Evolutionary conservation across 2,888 invertebrate species (phyloP).

Genomic region (Reticulitermes lucifugus): DNA sequence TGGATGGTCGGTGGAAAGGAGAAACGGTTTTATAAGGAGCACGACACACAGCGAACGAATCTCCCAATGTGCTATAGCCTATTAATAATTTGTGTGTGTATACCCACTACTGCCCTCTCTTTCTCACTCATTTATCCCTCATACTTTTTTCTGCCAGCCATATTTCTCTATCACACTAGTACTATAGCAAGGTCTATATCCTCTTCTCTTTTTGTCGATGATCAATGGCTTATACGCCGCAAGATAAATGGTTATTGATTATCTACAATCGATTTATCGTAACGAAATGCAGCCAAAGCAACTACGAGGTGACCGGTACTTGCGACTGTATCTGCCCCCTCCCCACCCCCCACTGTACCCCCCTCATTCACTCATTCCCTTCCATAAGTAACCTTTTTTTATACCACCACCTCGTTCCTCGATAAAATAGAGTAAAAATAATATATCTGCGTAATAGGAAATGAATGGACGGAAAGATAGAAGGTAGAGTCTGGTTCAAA

Average conservation of each 20-base stretch:
- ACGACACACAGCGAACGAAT: not conserved
- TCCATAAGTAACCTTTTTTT: slow-evolving; percentile 36
- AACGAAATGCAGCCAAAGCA: slow-evolving; percentile 40
- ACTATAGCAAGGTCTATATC: slow-evolving; percentile 11
- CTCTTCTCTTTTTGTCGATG: slow-evolving; percentile 30
- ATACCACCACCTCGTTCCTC: slow-evolving; percentile 25
- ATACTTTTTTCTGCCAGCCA: slow-evolving; percentile 26
- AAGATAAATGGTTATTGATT: slow-evolving; percentile 47
- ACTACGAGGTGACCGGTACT: slow-evolving; percentile 40
- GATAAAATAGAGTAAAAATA: slow-evolving; percentile 37
- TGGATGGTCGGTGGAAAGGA: not conserved
- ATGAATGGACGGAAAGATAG: slow-evolving; percentile 38
- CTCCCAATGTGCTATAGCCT: not conserved
- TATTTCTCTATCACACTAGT: slow-evolving; percentile 47
- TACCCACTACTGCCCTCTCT: not conserved
- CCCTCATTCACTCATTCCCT: slow-evolving; percentile 15
- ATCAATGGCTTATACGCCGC: slow-evolving; percentile 43
- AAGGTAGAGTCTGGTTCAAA: slow-evolving; percentile 28
- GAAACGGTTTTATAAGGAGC: not conserved
- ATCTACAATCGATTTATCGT: slow-evolving; percentile 44
- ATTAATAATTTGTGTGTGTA: slow-evolving; percentile 29
- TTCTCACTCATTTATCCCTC: slow-evolving; percentile 18
- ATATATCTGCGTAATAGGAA: slow-evolving; percentile 38
- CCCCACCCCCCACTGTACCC: not conserved
- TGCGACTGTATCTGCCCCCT: slow-evolving; percentile 25